Conservation (phyloP, 2,113 vertebrate species). For the Saguinus midas region DNA sequence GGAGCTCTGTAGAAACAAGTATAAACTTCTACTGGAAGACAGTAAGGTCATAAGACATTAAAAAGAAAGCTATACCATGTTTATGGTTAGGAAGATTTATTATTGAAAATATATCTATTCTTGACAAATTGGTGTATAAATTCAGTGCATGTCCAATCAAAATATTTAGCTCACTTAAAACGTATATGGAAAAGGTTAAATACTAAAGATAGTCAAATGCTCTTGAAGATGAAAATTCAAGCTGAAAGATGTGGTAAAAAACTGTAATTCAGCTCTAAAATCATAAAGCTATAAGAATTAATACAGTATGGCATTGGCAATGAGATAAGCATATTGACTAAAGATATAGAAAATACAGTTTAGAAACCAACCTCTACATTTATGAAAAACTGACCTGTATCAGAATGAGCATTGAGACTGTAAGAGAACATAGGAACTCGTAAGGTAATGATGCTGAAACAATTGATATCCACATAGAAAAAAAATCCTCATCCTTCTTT, state of each 20-base stretch:
- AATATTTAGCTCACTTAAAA: constrained; percentile 11
- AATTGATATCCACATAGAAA: not conserved
- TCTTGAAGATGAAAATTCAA: not conserved
- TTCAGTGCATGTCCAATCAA: not conserved
- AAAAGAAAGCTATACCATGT: not conserved
- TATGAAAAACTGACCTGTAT: not conserved
- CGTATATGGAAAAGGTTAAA: not conserved
- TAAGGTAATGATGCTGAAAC: not conserved
- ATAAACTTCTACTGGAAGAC: not conserved
- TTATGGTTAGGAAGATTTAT: not conserved
- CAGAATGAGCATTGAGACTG: not conserved
- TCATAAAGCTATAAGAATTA: not conserved
- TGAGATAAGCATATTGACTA: not conserved
- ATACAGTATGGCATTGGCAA: not conserved
- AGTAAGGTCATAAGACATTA: not conserved
- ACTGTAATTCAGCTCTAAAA: not conserved
- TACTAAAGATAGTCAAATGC: not conserved
- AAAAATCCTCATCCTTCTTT: not conserved
- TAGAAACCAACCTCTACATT: not conserved
- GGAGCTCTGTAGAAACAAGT: not conserved
- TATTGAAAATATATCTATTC: not conserved
- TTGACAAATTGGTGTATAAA: not conserved
- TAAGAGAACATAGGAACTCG: not conserved
- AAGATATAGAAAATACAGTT: not conserved
- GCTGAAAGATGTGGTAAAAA: not conserved